Evolutionary conservation across 2,113 vertebrate genomes (phyloP).

Genomic region (Salvelinus fontinalis): DNA sequence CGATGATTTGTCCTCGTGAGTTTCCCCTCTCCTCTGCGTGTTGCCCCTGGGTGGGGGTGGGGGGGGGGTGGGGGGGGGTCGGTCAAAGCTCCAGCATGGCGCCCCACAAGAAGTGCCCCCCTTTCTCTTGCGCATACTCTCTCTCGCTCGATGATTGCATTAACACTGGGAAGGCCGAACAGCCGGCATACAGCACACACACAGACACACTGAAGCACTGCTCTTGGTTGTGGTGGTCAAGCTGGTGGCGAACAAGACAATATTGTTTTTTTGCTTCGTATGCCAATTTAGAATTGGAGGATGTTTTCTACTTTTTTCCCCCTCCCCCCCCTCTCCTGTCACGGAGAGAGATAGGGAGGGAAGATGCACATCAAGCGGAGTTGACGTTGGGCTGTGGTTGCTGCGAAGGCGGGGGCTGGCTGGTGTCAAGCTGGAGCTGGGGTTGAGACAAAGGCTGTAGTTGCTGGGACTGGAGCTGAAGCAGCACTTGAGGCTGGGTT

Average conservation of each 20-base stretch:
- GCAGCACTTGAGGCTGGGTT: slow-evolving; percentile 35
- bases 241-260: slow-evolving; percentile 87
- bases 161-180: slow-evolving; percentile 93
- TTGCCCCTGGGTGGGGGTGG: not conserved
- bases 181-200: slow-evolving; percentile 51
- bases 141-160: slow-evolving; percentile 86
- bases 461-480: slow-evolving; percentile 30
- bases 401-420: slow-evolving; percentile 32
- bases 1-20: slow-evolving; percentile 39
- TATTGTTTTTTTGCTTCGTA: slow-evolving; percentile 64
- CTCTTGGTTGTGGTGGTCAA: slow-evolving; percentile 79
- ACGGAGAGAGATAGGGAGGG: slow-evolving; percentile 6
- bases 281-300: slow-evolving; percentile 56
- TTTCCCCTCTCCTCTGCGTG: slow-evolving; percentile 24
- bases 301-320: slow-evolving; percentile 18
- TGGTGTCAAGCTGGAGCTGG: slow-evolving; percentile 29
- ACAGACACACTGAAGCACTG: slow-evolving; percentile 79
- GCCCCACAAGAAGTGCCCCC: slow-evolving; percentile 8
- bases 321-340: slow-evolving; percentile 1
- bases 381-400: slow-evolving; percentile 86
- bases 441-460: slow-evolving; percentile 52
- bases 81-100: slow-evolving; percentile 5
- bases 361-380: slow-evolving; percentile 81
- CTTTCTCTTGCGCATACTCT: slow-evolving; percentile 57
- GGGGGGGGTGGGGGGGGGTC: not conserved